Evolutionary conservation across 2,797 vertebrate genomes (phyloP), one percentile per base, ranked within the genome.

Genomic region (Labroides dimidiatus): DNA sequence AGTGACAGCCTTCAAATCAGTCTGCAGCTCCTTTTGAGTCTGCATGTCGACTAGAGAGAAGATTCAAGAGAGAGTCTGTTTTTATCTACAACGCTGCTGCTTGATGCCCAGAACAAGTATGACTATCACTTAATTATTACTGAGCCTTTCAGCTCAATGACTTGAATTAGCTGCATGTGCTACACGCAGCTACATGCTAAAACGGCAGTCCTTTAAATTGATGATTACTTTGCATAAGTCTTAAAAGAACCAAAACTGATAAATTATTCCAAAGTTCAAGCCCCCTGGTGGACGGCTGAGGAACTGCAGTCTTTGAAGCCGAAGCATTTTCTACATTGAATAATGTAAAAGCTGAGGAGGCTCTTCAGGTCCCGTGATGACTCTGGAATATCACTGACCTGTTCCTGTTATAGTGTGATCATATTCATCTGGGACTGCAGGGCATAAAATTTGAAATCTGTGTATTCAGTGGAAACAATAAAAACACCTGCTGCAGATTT

Each of bases 401-500:
- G 79, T 84, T 63, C 45, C 83, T 85, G 85, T 58, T 80, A 63
- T 43, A 76, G 70, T 54, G 58, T 53, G 50, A 80, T 78, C 45
- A 77, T 64, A 59, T 83, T 87, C 71, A 81, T 81, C 74, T 58
- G 69, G 64, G 68, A 77, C 81, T 82, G 62, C 16, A 37, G 51
- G 49, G 62, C 9, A 10, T 39, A 56, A 65, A 76, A 66, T 83
- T 75, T 64, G 19, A 75, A 76, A 71, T 37, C 5, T 66, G 56
- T 52, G 58, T 65, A 56, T 69, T 80, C 73, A 53, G 41, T 14
- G 9, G 23, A 64, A 70, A 91, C 88, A 91, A 91, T 82, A 80
- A 81, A 56, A 77, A 80, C 87, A 91, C 81, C 90, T 92, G 90
- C 84, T 86, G 23, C 80, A 70, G 65, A 84, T 82, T 87, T 60